phyloP scores from a whole-genome alignment of 2,113 vertebrate genomes.

The Cathartes aura region DNA sequence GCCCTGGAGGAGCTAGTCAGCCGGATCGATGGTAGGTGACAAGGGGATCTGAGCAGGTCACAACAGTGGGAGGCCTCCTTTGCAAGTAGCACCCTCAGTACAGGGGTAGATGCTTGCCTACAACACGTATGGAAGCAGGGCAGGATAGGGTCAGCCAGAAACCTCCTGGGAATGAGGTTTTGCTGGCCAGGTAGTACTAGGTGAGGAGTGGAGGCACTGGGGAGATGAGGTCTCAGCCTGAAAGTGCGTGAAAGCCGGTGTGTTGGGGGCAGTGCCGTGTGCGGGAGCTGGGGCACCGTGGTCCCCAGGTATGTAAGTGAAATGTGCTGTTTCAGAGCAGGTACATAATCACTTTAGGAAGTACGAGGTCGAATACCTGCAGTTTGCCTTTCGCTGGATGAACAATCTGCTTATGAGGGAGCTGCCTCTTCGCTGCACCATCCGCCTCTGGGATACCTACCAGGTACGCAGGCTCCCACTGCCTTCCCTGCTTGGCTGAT shows the following conservation, averaged over 20 bases:
- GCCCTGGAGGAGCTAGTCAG: slow-evolving; percentile 96
- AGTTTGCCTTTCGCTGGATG: slow-evolving; percentile 95
- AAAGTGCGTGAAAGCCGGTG: accelerated
- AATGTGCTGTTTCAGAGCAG: slow-evolving; percentile 82
- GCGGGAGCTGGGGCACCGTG: neutral
- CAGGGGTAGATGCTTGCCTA: neutral
- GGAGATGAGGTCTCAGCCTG: neutral
- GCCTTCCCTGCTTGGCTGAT: neutral
- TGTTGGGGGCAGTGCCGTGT: neutral
- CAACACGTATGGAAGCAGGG: accelerated
- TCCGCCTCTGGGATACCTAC: slow-evolving; percentile 93
- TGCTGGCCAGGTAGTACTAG: neutral
- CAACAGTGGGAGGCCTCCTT: neutral
- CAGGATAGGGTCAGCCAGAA: neutral
- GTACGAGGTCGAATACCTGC: slow-evolving; percentile 92
- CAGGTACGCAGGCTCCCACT: slow-evolving; percentile 74
- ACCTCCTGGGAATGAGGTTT: neutral
- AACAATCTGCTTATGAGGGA: slow-evolving; percentile 92
- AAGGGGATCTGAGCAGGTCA: neutral
- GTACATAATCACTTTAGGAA: slow-evolving; percentile 90
- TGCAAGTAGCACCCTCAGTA: neutral
- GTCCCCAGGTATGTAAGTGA: neutral
- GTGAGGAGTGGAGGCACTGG: neutral
- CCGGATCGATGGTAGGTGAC: slow-evolving; percentile 92
- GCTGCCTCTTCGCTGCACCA: slow-evolving; percentile 90